Evolutionary conservation across 2,888 invertebrate genomes (phyloP).

Genomic region (Eulithis prunata): DNA sequence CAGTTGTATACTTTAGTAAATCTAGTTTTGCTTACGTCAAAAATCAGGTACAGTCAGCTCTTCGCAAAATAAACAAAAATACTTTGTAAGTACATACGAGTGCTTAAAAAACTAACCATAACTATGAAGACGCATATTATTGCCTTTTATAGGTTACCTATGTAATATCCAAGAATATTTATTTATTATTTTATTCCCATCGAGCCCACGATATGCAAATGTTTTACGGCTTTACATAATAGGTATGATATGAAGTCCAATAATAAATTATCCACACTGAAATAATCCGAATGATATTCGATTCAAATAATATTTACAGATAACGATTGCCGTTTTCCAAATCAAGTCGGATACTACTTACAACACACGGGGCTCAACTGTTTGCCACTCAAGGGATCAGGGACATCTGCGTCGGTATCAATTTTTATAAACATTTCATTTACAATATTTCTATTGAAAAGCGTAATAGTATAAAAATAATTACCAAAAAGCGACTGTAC

Average conservation of each 20-base stretch:
- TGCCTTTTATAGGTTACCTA: too few relatives aligned
- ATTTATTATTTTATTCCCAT: too few relatives aligned
- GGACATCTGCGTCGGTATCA: constrained; percentile 31
- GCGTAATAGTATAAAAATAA: constrained; percentile 39
- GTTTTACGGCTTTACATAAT: too few relatives aligned
- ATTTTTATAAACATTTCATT: constrained; percentile 45
- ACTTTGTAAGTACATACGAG: too few relatives aligned
- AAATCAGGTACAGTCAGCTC: constrained; percentile 11
- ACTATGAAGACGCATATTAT: too few relatives aligned
- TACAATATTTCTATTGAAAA: not conserved
- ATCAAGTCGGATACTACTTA: constrained; percentile 85
- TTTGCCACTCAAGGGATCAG: constrained; percentile 63
- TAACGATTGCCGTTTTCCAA: constrained; percentile 86
- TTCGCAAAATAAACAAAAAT: not conserved
- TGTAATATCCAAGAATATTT: too few relatives aligned
- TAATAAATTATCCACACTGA: too few relatives aligned
- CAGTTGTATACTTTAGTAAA: constrained; percentile 9
- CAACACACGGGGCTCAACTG: constrained; percentile 78
- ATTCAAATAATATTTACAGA: constrained; percentile 70
- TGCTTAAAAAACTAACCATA: too few relatives aligned
- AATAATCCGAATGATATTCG: too few relatives aligned
- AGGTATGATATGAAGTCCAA: too few relatives aligned
- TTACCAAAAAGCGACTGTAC: constrained; percentile 60
- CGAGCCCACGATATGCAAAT: too few relatives aligned
- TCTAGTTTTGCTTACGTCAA: not conserved